phyloP scores from a whole-genome alignment of 2,113 vertebrate species.

The Labrus mixtus region DNA sequence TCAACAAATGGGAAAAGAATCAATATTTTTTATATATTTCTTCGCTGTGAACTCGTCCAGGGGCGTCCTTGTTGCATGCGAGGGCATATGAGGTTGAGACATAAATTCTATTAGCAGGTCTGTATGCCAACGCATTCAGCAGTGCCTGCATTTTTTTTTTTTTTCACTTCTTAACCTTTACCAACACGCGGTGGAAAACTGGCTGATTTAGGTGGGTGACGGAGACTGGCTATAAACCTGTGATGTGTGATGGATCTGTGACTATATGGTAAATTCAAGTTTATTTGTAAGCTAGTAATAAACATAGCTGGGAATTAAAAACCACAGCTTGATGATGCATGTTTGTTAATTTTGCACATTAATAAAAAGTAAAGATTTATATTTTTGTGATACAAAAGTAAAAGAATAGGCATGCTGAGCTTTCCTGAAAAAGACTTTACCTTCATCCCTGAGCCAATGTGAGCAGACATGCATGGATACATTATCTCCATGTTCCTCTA shows the following conservation, averaged over 20 bases:
- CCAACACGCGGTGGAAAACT: conserved; percentile 62
- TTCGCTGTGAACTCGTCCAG: neutral
- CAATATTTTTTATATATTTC: neutral
- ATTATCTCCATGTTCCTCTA: too few species aligned
- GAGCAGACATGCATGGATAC: too few species aligned
- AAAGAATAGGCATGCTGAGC: too few species aligned
- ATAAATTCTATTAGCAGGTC: conserved; percentile 42
- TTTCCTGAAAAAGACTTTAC: too few species aligned
- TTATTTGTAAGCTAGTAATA: too few species aligned
- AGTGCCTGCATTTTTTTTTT: conserved; percentile 16
- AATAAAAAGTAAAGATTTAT: too few species aligned
- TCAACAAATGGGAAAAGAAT: neutral
- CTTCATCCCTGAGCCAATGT: too few species aligned
- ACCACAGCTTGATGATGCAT: too few species aligned
- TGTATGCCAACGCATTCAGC: conserved; percentile 29
- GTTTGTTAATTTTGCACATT: too few species aligned
- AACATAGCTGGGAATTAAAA: too few species aligned
- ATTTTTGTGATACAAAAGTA: too few species aligned
- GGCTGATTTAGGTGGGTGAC: conserved; percentile 18
- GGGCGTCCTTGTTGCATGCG: neutral
- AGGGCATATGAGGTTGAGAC: conserved; percentile 11
- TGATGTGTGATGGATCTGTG: neutral
- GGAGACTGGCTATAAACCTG: neutral
- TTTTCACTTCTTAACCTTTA: conserved; percentile 35
- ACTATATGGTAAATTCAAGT: conserved; percentile 9